Evolutionary conservation across 2,113 vertebrate genomes (phyloP).

Genomic region (Athene noctua): DNA sequence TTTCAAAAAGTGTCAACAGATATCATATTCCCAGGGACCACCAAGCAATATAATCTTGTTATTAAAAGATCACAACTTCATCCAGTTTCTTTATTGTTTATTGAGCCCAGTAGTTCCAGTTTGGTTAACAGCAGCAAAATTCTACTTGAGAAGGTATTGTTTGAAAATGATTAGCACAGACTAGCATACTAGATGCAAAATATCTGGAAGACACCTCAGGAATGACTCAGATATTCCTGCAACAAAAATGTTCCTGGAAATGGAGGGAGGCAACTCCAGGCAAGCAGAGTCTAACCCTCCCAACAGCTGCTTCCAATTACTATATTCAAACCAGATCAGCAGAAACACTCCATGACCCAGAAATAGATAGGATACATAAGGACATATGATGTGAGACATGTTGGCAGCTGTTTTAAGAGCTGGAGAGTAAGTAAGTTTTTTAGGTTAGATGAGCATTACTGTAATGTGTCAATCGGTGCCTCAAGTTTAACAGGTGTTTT

Average conservation of each 20-base stretch:
- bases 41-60: not conserved
- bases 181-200: not conserved
- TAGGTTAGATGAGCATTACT: not conserved
- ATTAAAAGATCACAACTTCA: not conserved
- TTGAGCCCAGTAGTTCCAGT: not conserved
- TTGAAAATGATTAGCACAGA: not conserved
- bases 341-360: conserved; percentile 13
- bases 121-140: not conserved
- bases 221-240: conserved; percentile 16
- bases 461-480: not conserved
- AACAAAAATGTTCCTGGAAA: conserved; percentile 16
- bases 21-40: not conserved
- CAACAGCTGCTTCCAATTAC: conserved; percentile 40
- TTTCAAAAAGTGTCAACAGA: not conserved
- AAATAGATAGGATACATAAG: not conserved
- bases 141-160: not conserved
- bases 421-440: not conserved
- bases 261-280: not conserved
- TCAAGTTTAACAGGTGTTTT: not conserved
- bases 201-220: conserved; percentile 6
- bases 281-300: not conserved
- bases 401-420: not conserved
- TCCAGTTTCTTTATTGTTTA: not conserved
- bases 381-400: not conserved
- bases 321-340: conserved; percentile 14